Conservation (phyloP, 2,888 invertebrate genomes). For the Nasonovia ribisnigri region DNA sequence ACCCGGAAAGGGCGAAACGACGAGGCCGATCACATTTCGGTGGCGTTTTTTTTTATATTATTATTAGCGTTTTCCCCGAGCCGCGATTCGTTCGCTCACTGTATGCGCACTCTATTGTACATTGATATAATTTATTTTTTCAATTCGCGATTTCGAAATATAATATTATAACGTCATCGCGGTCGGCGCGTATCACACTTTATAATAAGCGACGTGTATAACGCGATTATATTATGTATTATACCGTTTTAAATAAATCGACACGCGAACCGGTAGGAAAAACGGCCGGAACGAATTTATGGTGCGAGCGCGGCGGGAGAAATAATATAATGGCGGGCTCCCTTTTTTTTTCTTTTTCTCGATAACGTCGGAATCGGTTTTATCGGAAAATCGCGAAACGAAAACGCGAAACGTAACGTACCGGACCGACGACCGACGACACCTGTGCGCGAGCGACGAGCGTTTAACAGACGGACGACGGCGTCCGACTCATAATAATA, state of each 20-base stretch:
- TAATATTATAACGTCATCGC: too few relatives aligned
- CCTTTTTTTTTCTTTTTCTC: too few relatives aligned
- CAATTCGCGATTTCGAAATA: too few relatives aligned
- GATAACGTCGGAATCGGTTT: neutral
- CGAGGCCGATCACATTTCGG: neutral
- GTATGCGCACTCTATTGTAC: too few relatives aligned
- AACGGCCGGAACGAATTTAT: too few relatives aligned
- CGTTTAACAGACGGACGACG: slow-evolving; percentile 4
- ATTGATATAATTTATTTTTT: too few relatives aligned
- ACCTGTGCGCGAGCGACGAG: slow-evolving; percentile 37
- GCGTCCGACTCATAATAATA: neutral
- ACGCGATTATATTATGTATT: too few relatives aligned
- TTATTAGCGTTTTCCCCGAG: too few relatives aligned
- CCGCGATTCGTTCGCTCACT: neutral
- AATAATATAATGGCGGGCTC: neutral
- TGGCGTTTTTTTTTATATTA: neutral
- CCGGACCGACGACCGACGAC: slow-evolving; percentile 9
- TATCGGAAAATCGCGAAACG: neutral
- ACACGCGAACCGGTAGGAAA: neutral
- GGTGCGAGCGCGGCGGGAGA: too few relatives aligned
- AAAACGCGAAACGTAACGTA: neutral
- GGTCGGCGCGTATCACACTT: too few relatives aligned
- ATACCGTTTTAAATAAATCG: neutral
- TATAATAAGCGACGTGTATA: too few relatives aligned
- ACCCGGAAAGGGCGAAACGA: neutral